These are phyloP conservation scores for Gibbula magus DNA, from an alignment of 2,888 invertebrate species.

Conservation along the genomic window DNA sequence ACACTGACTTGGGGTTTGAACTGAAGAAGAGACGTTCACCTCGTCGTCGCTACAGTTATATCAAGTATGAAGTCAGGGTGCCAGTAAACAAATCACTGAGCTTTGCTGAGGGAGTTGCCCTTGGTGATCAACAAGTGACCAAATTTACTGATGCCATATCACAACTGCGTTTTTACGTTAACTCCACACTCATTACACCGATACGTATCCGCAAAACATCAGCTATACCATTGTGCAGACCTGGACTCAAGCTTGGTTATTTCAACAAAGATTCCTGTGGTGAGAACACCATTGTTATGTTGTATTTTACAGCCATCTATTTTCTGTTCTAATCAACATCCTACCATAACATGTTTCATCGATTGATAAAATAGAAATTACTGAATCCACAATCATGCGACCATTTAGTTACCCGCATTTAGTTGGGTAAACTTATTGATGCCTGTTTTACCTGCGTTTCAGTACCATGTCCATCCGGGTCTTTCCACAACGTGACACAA, in stretches of 20 bases:
- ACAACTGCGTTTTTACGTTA: no score
- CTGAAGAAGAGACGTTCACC: not conserved
- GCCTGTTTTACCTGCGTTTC: not conserved
- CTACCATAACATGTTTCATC: no score
- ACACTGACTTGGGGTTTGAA: not conserved
- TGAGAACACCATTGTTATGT: not conserved
- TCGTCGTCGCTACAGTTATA: not conserved
- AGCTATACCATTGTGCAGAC: not conserved
- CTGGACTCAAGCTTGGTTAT: not conserved
- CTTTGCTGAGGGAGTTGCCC: not conserved
- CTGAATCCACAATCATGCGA: no score
- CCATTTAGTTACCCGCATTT: no score
- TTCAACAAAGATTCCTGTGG: not conserved
- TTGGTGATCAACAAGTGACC: no score
- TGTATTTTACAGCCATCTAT: no score
- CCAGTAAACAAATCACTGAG: not conserved
- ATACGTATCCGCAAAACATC: no score
- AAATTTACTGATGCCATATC: not conserved
- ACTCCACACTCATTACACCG: not conserved
- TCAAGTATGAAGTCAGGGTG: not conserved
- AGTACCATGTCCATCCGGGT: not conserved
- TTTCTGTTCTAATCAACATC: no score
- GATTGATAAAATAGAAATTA: no score
- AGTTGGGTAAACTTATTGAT: no score
- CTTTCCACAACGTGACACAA: not conserved